Evolutionary conservation across 2,888 invertebrate species (phyloP).

Genomic region (Neria commutata): DNA sequence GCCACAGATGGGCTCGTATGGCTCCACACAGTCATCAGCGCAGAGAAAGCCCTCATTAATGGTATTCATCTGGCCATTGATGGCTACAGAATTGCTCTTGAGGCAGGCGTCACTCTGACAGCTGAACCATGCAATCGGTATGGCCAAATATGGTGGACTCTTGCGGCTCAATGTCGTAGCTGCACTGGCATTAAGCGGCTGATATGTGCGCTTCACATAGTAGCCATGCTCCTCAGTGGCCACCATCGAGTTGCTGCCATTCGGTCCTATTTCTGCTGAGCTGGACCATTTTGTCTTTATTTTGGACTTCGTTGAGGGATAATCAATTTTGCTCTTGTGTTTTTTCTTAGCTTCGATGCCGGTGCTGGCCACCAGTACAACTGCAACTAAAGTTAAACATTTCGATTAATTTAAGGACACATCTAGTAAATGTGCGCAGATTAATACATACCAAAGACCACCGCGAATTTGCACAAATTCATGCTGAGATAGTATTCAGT

Average conservation of each 20-base stretch:
- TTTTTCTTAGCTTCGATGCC: slow-evolving; percentile 42
- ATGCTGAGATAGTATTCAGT: neutral
- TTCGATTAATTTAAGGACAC: neutral
- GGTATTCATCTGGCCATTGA: slow-evolving; percentile 42
- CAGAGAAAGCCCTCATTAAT: slow-evolving; percentile 50
- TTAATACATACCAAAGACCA: neutral
- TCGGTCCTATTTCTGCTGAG: slow-evolving; percentile 39
- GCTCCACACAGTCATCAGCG: slow-evolving; percentile 49
- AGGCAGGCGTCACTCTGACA: slow-evolving; percentile 35
- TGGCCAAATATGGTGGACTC: slow-evolving; percentile 51
- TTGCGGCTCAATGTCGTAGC: slow-evolving; percentile 21
- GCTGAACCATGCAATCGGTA: slow-evolving; percentile 53
- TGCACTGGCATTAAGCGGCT: slow-evolving; percentile 28
- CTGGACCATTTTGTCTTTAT: slow-evolving; percentile 56
- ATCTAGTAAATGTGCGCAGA: neutral
- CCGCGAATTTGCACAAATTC: neutral
- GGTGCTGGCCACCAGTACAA: slow-evolving; percentile 35
- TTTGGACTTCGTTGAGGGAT: slow-evolving; percentile 40
- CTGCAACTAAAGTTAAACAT: slow-evolving; percentile 26
- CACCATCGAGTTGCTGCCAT: slow-evolving; percentile 37
- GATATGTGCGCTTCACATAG: slow-evolving; percentile 53
- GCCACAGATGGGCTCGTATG: slow-evolving; percentile 51
- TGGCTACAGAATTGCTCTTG: slow-evolving; percentile 39
- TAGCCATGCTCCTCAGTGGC: slow-evolving; percentile 54
- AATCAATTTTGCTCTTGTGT: slow-evolving; percentile 38